Evolutionary conservation across 2,888 invertebrate species (phyloP).

Genomic region (Agrochola macilenta): DNA sequence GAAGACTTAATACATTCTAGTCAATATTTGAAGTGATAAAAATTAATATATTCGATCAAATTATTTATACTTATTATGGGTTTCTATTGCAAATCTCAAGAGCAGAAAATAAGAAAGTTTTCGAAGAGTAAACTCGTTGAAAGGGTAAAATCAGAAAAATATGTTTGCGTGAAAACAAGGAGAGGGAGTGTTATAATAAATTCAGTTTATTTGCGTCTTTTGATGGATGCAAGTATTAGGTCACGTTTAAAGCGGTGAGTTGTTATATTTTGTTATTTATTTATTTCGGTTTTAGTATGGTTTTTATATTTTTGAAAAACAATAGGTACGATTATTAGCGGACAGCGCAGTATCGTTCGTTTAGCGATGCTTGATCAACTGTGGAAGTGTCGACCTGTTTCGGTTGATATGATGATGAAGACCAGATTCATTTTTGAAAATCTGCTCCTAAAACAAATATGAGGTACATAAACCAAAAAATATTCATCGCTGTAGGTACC

Average conservation of each 20-base stretch:
- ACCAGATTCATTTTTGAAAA: background rate
- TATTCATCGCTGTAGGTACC: too few relatives aligned
- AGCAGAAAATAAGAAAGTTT: slow-evolving; percentile 58
- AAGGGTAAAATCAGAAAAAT: slow-evolving; percentile 65
- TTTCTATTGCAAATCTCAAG: slow-evolving; percentile 67
- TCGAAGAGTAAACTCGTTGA: slow-evolving; percentile 50
- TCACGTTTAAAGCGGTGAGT: slow-evolving; percentile 69
- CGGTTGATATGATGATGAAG: background rate
- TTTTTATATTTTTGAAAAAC: background rate
- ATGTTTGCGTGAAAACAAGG: slow-evolving; percentile 61
- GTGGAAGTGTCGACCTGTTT: background rate
- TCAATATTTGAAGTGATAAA: slow-evolving; percentile 51
- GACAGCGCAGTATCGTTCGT: background rate
- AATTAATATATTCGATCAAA: slow-evolving; percentile 57
- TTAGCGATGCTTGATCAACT: background rate
- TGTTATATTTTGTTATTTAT: background rate
- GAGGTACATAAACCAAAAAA: background rate
- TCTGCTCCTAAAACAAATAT: background rate
- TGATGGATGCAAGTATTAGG: slow-evolving; percentile 63
- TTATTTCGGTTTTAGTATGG: background rate
- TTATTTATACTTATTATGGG: slow-evolving; percentile 66
- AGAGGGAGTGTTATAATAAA: slow-evolving; percentile 60
- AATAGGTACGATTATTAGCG: background rate
- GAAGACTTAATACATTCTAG: slow-evolving; percentile 56
- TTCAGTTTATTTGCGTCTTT: slow-evolving; percentile 60